phyloP scores from a whole-genome alignment of 2,113 vertebrate species.

The Picathartes gymnocephalus region DNA sequence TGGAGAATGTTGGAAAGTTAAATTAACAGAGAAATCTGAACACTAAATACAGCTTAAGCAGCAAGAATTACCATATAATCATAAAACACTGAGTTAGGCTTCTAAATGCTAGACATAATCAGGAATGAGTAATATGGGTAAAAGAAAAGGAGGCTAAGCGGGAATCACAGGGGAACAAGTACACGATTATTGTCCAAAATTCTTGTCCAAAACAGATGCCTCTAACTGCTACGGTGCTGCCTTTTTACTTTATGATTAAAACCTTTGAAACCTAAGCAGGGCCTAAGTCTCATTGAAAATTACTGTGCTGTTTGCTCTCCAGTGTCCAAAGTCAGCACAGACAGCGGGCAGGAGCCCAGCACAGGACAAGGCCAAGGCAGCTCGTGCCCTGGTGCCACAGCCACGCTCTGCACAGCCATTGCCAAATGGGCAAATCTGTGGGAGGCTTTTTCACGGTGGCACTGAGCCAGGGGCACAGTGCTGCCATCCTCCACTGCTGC shows the following conservation, averaged over 20 bases:
- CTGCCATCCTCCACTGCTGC: neutral
- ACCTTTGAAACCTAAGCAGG: neutral
- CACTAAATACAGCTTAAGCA: neutral
- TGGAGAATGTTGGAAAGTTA: neutral
- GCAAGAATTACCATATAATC: neutral
- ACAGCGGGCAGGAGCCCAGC: neutral
- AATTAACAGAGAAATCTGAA: neutral
- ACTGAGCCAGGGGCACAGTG: fast-evolving
- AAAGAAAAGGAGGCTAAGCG: neutral
- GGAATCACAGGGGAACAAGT: neutral
- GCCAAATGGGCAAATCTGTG: neutral
- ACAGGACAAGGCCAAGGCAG: neutral
- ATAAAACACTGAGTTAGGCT: neutral
- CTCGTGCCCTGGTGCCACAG: neutral
- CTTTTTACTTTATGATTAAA: neutral
- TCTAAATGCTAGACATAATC: neutral
- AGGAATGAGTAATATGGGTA: neutral
- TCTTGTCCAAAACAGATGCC: neutral
- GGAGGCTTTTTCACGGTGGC: neutral
- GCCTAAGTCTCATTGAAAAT: neutral
- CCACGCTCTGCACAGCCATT: neutral
- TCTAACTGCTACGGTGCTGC: neutral
- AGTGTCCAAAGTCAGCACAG: neutral
- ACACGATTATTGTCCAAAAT: neutral
- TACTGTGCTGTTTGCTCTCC: neutral